These are phyloP conservation scores for Peromyscus nudipes DNA, from an alignment of 2,797 vertebrate genomes.

Conservation along the genomic window DNA sequence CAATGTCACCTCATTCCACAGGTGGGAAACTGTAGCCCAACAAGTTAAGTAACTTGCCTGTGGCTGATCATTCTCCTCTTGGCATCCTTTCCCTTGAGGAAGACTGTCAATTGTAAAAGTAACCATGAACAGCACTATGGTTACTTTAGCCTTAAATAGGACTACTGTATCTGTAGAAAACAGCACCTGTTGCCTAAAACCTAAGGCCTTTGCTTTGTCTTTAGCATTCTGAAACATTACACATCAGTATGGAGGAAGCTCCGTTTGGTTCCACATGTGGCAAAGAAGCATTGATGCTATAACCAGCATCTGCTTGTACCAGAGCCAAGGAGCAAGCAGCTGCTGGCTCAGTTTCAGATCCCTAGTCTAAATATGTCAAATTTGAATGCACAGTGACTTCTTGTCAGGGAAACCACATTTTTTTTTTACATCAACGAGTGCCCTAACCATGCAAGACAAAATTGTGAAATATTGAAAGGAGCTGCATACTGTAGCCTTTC, in stretches of 20 bases:
- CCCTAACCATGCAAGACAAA: conserved; percentile 81
- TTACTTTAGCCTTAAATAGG: background rate
- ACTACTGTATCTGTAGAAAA: conserved; percentile 36
- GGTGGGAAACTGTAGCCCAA: background rate
- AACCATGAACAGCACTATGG: background rate
- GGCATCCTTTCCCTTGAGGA: background rate
- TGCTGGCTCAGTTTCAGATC: conserved; percentile 83
- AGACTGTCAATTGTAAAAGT: conserved; percentile 10
- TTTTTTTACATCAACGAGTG: conserved; percentile 77
- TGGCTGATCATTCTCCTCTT: background rate
- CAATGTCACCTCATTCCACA: background rate
- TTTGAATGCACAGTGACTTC: conserved; percentile 81
- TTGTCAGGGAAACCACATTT: conserved; percentile 84
- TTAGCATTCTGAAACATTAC: background rate
- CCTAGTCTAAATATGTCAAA: conserved; percentile 77
- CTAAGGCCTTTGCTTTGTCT: background rate
- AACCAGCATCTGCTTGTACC: conserved; percentile 66
- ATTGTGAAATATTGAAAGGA: conserved; percentile 86
- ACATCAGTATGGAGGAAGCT: conserved; percentile 42
- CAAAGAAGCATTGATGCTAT: conserved; percentile 63
- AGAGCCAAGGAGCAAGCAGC: conserved; percentile 82
- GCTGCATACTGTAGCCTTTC: conserved; percentile 80
- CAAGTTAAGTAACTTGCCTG: background rate
- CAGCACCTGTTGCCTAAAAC: background rate
- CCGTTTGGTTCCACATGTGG: conserved; percentile 55